A percentile compares a stretch with the other conserved stretches of the same genome.
Evolutionary conservation across 2,797 vertebrate species (phyloP).

Genomic region (Rhincodon typus): DNA sequence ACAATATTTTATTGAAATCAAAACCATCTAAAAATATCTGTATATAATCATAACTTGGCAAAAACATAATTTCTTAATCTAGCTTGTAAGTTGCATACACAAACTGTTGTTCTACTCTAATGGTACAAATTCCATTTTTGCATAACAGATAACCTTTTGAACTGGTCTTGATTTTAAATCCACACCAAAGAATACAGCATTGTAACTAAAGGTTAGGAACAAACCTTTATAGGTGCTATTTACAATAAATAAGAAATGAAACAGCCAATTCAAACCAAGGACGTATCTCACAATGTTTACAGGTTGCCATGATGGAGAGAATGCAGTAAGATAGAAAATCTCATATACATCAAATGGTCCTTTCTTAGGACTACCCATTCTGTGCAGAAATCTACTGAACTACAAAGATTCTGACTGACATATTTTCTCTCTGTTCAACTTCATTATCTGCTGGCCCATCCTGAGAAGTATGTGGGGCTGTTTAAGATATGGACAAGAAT

Average conservation of each 20-base stretch:
- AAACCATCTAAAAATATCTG: neutral
- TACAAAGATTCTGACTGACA: neutral
- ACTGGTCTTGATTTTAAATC: neutral
- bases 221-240: neutral
- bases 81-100: neutral
- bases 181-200: neutral
- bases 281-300: neutral
- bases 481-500: neutral
- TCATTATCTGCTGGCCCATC: neutral
- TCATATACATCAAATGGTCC: neutral
- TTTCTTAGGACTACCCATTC: neutral
- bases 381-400: neutral
- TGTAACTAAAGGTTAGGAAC: neutral
- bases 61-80: neutral
- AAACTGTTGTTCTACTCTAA: neutral
- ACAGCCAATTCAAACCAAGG: neutral
- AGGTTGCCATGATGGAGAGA: neutral
- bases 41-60: neutral
- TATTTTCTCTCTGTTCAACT: neutral
- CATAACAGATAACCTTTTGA: neutral
- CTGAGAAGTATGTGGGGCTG: neutral
- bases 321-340: neutral
- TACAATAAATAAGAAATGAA: neutral
- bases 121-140: neutral
- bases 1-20: neutral